Conservation (phyloP, 1,140 invertebrate genomes). For the Heliothis virescens region DNA sequence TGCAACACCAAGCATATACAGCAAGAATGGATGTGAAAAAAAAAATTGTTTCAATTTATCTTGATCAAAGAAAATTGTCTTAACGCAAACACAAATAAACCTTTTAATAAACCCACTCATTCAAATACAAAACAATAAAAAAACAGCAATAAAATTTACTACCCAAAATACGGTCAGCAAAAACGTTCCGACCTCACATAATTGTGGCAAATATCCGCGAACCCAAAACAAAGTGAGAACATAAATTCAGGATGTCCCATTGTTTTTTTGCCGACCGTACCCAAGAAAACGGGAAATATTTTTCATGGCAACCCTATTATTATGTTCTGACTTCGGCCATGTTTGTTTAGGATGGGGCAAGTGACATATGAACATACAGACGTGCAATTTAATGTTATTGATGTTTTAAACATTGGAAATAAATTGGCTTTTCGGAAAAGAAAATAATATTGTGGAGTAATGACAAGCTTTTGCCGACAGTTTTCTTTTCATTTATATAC, state of each 20-base stretch:
- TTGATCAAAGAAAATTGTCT: too few species aligned
- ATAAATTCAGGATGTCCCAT: slow-evolving; percentile 12
- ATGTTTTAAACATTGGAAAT: neutral
- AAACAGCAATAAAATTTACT: neutral
- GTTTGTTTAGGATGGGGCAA: slow-evolving; percentile 34
- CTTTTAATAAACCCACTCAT: too few species aligned
- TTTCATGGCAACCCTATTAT: slow-evolving; percentile 37
- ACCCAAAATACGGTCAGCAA: neutral
- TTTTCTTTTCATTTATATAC: too few species aligned
- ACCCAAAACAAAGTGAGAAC: slow-evolving; percentile 12
- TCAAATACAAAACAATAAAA: neutral
- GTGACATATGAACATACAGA: slow-evolving; percentile 27
- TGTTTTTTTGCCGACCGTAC: slow-evolving; percentile 34
- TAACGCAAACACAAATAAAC: too few species aligned
- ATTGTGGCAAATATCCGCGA: slow-evolving; percentile 6
- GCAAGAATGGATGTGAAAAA: too few species aligned
- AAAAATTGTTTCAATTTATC: too few species aligned
- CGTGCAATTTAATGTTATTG: neutral
- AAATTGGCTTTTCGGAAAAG: too few species aligned
- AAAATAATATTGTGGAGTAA: too few species aligned
- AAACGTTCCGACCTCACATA: neutral
- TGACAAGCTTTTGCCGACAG: too few species aligned
- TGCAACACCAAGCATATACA: too few species aligned
- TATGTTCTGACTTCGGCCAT: slow-evolving; percentile 37
- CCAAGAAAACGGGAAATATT: slow-evolving; percentile 15